These are phyloP conservation scores for Actenoides hombroni DNA, from an alignment of 2,113 vertebrate species.

Conservation along the genomic window DNA sequence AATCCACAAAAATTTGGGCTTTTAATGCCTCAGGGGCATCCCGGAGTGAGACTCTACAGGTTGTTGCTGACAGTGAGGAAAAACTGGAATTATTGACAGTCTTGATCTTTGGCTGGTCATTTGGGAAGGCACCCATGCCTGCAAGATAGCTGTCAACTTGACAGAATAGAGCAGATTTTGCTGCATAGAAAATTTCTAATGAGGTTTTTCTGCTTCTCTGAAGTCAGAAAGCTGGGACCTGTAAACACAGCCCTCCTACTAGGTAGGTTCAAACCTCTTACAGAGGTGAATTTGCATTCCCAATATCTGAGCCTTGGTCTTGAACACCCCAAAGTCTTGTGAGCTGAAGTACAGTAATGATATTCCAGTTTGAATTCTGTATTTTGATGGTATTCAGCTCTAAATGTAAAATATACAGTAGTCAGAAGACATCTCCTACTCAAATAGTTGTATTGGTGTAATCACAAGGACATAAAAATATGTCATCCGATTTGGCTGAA, in stretches of 20 bases:
- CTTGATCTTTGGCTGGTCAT: background rate
- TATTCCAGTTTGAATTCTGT: background rate
- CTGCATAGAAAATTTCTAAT: background rate
- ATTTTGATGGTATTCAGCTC: background rate
- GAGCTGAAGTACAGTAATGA: background rate
- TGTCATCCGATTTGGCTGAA: background rate
- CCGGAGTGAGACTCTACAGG: background rate
- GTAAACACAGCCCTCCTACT: background rate
- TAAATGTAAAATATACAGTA: background rate
- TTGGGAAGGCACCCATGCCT: background rate
- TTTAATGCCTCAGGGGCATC: background rate
- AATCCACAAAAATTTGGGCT: background rate
- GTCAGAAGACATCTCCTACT: background rate
- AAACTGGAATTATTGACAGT: background rate
- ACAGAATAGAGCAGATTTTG: background rate
- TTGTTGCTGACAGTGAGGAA: background rate
- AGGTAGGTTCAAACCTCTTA: background rate
- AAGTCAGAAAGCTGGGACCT: background rate
- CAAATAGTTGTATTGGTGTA: background rate
- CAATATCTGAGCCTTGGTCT: background rate
- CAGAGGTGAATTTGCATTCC: background rate
- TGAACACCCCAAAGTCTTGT: background rate
- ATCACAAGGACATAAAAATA: background rate
- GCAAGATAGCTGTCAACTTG: background rate
- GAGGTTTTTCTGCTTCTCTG: background rate